These are phyloP conservation scores for Apotomis turbidana DNA, from an alignment of 2,888 invertebrate genomes.

Conservation along the genomic window DNA sequence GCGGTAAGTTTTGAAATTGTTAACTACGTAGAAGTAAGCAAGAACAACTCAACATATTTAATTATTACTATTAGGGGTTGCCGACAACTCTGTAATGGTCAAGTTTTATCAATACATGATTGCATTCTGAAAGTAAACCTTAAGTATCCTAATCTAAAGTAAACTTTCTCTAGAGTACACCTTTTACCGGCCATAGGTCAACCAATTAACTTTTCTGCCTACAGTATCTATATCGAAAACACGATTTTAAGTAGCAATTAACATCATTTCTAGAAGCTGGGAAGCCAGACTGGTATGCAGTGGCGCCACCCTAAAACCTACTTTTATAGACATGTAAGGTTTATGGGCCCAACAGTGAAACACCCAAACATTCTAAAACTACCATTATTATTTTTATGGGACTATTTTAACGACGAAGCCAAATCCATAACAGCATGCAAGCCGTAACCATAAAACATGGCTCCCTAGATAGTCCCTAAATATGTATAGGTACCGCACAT, in stretches of 20 bases:
- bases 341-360: slow-evolving; percentile 38
- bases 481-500: background rate
- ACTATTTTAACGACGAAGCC: slow-evolving; percentile 52
- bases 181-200: too few species aligned
- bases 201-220: background rate
- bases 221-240: background rate
- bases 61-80: too few species aligned
- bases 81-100: too few species aligned
- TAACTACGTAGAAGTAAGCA: slow-evolving; percentile 5
- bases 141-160: background rate
- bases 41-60: background rate
- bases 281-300: slow-evolving; percentile 14
- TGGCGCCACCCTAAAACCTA: slow-evolving; percentile 40
- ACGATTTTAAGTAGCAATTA: background rate
- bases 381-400: slow-evolving; percentile 43
- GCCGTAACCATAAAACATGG: slow-evolving; percentile 31
- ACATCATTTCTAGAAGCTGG: slow-evolving; percentile 16
- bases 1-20: slow-evolving; percentile 2
- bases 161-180: too few species aligned
- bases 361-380: slow-evolving; percentile 39
- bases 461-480: slow-evolving; percentile 11
- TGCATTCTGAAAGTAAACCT: background rate
- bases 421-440: slow-evolving; percentile 42
- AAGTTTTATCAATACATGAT: background rate
- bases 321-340: slow-evolving; percentile 35